Evolutionary conservation across 2,797 vertebrate genomes (phyloP).

Genomic region (Buceros bicornis): DNA sequence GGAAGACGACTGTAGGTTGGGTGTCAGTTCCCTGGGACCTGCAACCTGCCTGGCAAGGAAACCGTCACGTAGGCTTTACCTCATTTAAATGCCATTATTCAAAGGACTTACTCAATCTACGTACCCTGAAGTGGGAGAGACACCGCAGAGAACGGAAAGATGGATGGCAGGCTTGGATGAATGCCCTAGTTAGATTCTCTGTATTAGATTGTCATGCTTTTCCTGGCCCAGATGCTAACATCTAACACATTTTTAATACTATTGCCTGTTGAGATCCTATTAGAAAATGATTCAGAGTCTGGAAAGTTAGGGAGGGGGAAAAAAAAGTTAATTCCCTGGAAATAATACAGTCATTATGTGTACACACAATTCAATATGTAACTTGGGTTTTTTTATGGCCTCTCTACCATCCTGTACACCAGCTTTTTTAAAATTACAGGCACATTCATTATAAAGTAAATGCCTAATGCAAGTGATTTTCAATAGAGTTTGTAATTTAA

Average conservation of each 20-base stretch:
- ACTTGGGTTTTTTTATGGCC: constrained; percentile 32
- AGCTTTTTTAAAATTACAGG: constrained; percentile 43
- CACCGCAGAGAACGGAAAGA: constrained; percentile 55
- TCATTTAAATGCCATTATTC: constrained; percentile 67
- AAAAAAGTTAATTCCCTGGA: constrained; percentile 19
- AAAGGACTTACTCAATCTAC: constrained; percentile 42
- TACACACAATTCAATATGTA: constrained; percentile 45
- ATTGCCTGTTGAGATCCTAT: constrained; percentile 42
- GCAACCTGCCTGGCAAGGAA: constrained; percentile 16
- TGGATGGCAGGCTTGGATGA: constrained; percentile 41
- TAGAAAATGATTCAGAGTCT: constrained; percentile 66
- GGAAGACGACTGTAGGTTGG: background rate
- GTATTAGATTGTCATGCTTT: constrained; percentile 23
- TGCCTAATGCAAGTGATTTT: constrained; percentile 30
- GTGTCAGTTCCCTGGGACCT: background rate
- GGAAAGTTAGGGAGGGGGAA: background rate
- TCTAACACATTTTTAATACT: constrained; percentile 53
- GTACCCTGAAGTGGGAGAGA: constrained; percentile 29
- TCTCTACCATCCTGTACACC: constrained; percentile 14
- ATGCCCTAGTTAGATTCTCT: constrained; percentile 42
- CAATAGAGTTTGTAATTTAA: constrained; percentile 56
- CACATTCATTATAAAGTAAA: constrained; percentile 47
- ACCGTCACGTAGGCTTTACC: background rate
- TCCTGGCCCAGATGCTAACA: constrained; percentile 47
- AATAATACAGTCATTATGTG: constrained; percentile 64